Base-by-base conservation (phyloP, 1,140 invertebrate species). In the Lysiphlebus fabarum region DNA sequence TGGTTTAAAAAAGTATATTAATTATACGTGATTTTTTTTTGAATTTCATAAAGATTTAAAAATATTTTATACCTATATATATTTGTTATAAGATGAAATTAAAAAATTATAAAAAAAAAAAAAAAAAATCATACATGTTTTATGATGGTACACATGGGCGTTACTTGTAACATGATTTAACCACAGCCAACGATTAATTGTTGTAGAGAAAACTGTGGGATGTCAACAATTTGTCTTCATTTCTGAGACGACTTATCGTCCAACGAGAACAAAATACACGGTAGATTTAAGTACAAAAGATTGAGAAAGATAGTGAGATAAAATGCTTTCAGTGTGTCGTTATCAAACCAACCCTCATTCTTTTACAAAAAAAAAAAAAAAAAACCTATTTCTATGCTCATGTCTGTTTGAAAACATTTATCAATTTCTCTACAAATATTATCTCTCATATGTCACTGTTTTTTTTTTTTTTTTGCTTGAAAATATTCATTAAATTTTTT, bases 191-290 rank as follows among this genome's bases (percentile, higher is more conserved):
- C 64, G 69, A 75, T 74, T 75, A 74, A 72, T 74, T 71, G 69
- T 49, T 56, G 41, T 64, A 63, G 56, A 59, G 65, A 70, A 67
- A 71, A 70, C 65, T 65, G 66, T 43, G 65, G 56, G 56, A 65
- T 60, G 58, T 55, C 55, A 53, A 67, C 71, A 64, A 74, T 75
- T 74, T 74, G 70, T 75, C 73, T 75, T 72, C 71, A 73, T 74
- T 72, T 65, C 53, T 56, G 60, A 65, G 65, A 60, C 59, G 68
- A 73, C 70, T 74, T 75, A 72, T 68, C 64, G 61, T 43, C 12
- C 53, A 50, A 58, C 53, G 61, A 41, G 12, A 37, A 10, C 17
- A 17, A 49, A 45, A 51, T 14, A 44, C 33, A 17, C 26, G 45
- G 10, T 37, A 11, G 40, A 48, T 26, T 26, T 26, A 26, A 26